A percentile compares a stretch with the other conserved stretches of the same genome.
These are phyloP conservation scores for Orientallactaga bullata DNA, from an alignment of 2,113 vertebrate species.

Conservation along the genomic window DNA sequence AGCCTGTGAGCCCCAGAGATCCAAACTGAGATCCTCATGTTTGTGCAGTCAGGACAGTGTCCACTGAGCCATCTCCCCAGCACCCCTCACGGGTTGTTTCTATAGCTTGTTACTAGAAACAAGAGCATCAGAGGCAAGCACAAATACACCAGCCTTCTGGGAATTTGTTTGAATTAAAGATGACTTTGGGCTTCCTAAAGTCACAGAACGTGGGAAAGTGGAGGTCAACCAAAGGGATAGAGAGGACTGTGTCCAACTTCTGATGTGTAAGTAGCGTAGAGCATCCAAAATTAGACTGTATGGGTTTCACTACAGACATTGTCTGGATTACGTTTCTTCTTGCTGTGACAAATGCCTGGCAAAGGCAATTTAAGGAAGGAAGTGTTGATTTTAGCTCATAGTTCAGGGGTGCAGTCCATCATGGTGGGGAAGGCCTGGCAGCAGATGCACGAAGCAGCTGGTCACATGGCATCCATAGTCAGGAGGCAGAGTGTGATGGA, in stretches of 20 bases:
- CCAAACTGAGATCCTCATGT: no score
- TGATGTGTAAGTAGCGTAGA: background rate
- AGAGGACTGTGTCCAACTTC: background rate
- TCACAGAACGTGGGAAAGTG: background rate
- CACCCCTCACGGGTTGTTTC: background rate
- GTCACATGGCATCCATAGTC: no score
- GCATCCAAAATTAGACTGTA: background rate
- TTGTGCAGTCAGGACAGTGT: no score
- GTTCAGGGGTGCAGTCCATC: no score
- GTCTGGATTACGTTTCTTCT: background rate
- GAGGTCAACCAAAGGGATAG: background rate
- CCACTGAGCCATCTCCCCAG: no score
- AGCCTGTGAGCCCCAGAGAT: no score
- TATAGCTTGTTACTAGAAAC: background rate
- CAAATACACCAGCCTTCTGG: background rate
- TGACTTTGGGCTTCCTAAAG: background rate
- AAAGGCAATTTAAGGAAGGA: no score
- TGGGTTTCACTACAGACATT: background rate
- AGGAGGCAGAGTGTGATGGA: no score
- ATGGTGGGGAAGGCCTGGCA: no score
- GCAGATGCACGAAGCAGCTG: no score
- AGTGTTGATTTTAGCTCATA: no score
- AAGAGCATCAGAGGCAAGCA: background rate
- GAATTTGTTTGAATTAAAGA: background rate
- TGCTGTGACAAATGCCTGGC: no score